Conservation (phyloP, 2,113 vertebrate species). For the Erinaceus europaeus region DNA sequence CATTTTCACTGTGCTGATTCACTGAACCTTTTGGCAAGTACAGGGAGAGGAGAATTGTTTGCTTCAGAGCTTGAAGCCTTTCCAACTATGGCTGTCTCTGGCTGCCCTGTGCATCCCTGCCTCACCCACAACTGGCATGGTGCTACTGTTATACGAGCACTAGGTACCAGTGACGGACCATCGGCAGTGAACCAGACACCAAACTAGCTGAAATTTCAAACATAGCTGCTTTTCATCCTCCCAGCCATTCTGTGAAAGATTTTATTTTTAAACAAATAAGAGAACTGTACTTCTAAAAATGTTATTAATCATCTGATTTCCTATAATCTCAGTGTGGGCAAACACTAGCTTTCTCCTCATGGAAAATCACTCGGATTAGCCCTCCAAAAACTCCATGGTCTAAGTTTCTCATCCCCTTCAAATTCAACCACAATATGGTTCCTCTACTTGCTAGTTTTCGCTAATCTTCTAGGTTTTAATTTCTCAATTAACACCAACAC, state of each 20-base stretch:
- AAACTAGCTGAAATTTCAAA: background rate
- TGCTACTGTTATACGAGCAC: background rate
- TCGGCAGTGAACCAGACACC: background rate
- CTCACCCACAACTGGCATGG: background rate
- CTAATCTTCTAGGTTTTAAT: background rate
- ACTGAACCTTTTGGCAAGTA: background rate
- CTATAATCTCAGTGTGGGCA: background rate
- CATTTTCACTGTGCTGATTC: conserved; percentile 33
- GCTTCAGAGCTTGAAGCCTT: background rate
- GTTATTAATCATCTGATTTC: background rate
- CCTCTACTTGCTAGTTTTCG: background rate
- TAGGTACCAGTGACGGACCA: background rate
- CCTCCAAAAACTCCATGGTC: background rate
- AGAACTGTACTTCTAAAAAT: background rate
- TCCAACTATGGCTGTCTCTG: background rate
- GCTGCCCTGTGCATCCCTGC: background rate
- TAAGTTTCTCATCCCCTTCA: background rate
- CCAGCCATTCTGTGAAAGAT: background rate
- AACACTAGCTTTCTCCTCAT: background rate
- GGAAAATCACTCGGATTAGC: background rate
- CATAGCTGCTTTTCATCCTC: background rate
- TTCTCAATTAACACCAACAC: conserved; percentile 20
- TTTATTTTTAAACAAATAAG: conserved; percentile 2
- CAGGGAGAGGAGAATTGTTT: background rate
- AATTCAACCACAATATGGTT: background rate